Percentiles rank a stretch among this genome's conserved stretches.
phyloP scores from a whole-genome alignment of 2,113 vertebrate species.

The Xerus inauris region DNA sequence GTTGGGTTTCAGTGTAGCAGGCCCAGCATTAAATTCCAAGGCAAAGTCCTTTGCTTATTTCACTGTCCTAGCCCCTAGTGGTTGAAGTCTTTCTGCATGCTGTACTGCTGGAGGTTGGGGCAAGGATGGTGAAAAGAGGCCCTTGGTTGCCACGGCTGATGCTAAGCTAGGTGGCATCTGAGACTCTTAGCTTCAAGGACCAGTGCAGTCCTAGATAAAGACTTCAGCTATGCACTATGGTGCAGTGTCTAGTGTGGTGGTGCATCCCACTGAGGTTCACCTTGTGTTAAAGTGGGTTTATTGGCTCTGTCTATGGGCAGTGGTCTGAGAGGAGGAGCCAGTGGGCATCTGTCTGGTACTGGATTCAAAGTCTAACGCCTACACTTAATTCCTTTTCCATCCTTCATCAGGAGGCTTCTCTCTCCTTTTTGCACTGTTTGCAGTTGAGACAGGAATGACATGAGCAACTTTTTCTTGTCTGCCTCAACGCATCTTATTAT shows the following conservation, averaged over 20 bases:
- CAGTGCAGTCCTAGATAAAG: too few species aligned
- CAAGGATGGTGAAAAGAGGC: not conserved
- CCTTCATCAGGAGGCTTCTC: not conserved
- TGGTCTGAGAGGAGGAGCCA: not conserved
- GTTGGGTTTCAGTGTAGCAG: not conserved
- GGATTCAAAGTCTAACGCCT: not conserved
- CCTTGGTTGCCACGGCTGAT: not conserved
- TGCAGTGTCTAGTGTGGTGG: too few species aligned
- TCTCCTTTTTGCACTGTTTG: not conserved
- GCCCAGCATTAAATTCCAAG: not conserved
- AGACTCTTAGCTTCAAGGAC: not conserved
- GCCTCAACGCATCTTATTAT: not conserved
- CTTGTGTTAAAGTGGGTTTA: not conserved
- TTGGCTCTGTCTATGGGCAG: not conserved
- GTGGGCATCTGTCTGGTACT: not conserved
- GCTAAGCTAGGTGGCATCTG: not conserved
- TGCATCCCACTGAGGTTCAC: not conserved
- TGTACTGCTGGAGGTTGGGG: not conserved
- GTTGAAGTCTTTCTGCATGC: too few species aligned
- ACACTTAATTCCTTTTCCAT: not conserved
- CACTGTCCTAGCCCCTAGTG: too few species aligned
- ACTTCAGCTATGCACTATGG: not conserved
- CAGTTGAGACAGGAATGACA: not conserved
- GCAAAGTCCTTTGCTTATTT: not conserved
- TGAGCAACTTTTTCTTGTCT: not conserved